Conservation (phyloP, 2,888 invertebrate species). For the Eilema caniola region DNA sequence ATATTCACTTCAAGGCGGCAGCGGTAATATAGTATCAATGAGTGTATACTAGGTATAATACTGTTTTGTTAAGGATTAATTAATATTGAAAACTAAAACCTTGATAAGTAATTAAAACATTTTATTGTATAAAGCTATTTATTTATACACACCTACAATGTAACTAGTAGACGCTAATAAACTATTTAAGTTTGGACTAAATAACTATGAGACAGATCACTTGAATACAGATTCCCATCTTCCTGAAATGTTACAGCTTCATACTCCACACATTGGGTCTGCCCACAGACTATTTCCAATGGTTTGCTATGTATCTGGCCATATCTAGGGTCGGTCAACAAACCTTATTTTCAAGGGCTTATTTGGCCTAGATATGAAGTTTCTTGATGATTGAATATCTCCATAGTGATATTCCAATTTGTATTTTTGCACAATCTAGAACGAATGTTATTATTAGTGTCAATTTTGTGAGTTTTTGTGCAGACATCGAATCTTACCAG, state of each 20-base stretch:
- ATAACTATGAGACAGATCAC: not conserved
- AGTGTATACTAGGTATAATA: conserved; percentile 13
- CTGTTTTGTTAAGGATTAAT: conserved; percentile 12
- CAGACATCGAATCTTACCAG: no score
- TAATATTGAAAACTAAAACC: conserved; percentile 13
- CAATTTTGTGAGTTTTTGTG: no score
- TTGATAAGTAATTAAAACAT: conserved; percentile 17
- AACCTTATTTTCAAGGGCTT: conserved; percentile 89
- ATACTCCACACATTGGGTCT: not conserved
- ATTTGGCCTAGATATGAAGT: conserved; percentile 87
- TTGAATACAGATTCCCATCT: not conserved
- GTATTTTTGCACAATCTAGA: conserved; percentile 87
- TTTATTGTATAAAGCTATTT: conserved; percentile 39
- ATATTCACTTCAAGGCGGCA: conserved; percentile 88
- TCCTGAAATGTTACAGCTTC: not conserved
- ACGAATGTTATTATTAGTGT: not conserved
- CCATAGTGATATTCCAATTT: conserved; percentile 90
- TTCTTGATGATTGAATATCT: conserved; percentile 86
- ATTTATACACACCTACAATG: conserved; percentile 35
- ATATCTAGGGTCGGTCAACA: conserved; percentile 77
- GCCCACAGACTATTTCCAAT: not conserved
- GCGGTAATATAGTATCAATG: conserved; percentile 53
- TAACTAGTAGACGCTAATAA: conserved; percentile 42
- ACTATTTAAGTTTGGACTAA: conserved; percentile 26
- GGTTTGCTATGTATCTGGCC: conserved; percentile 42